Conservation (phyloP, 2,888 invertebrate species). For the Timema cristinae region DNA sequence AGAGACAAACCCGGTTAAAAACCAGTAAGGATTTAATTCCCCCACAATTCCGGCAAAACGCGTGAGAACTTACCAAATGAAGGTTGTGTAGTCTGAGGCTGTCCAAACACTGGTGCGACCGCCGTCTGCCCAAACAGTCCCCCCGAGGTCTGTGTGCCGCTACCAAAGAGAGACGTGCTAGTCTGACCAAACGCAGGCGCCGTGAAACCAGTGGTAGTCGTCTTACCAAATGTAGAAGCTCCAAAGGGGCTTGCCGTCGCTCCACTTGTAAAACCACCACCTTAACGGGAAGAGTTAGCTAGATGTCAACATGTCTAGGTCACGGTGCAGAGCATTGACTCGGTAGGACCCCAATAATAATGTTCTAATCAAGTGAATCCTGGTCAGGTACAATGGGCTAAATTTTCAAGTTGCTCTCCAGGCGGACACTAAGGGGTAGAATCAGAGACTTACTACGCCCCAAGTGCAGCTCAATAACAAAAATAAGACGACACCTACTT, state of each 20-base stretch:
- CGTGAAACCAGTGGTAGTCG: conserved; percentile 31
- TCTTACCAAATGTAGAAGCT: conserved; percentile 53
- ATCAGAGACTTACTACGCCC: too few relatives aligned
- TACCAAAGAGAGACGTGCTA: conserved; percentile 54
- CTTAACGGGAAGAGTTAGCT: background rate
- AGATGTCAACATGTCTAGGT: too few relatives aligned
- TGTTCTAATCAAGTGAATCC: too few relatives aligned
- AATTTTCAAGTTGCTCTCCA: too few relatives aligned
- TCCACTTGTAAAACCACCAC: conserved; percentile 32
- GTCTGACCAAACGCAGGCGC: conserved; percentile 36
- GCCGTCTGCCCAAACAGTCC: conserved; percentile 62
- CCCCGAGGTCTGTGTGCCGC: conserved; percentile 46
- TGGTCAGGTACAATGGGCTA: background rate
- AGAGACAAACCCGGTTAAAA: background rate
- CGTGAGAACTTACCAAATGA: conserved; percentile 25
- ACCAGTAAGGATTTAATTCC: background rate
- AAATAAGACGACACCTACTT: too few relatives aligned
- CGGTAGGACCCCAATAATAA: too few relatives aligned
- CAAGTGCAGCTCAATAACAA: too few relatives aligned
- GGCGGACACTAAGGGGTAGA: too few relatives aligned
- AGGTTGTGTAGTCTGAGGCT: conserved; percentile 52
- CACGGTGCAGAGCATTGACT: too few relatives aligned
- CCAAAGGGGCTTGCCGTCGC: conserved; percentile 46
- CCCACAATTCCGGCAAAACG: background rate
- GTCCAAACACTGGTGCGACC: conserved; percentile 61